Evolutionary conservation across 2,113 vertebrate species (phyloP).

Genomic region (Aphyosemion australe): DNA sequence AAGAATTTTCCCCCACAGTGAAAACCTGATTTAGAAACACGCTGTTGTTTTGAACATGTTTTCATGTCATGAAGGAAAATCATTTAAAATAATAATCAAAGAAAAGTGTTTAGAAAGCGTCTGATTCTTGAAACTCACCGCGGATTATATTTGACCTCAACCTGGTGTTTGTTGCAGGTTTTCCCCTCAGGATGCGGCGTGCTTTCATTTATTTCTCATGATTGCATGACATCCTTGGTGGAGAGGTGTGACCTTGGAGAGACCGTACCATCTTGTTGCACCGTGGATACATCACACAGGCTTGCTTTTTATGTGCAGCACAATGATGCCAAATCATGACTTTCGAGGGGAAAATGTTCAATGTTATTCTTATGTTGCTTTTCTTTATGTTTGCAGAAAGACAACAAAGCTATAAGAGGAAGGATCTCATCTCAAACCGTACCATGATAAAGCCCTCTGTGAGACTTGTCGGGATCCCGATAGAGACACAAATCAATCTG

Average conservation of each 20-base stretch:
- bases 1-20: constrained; percentile 9
- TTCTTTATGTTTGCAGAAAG: constrained; percentile 23
- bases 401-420: constrained; percentile 30
- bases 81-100: background rate
- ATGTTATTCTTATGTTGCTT: background rate
- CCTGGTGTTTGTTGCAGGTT: constrained; percentile 29
- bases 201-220: constrained; percentile 64
- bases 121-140: constrained; percentile 8
- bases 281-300: constrained; percentile 33
- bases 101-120: background rate
- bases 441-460: constrained; percentile 19
- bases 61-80: background rate
- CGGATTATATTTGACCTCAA: constrained; percentile 8
- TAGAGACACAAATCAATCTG: constrained; percentile 30
- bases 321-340: constrained; percentile 21
- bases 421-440: constrained; percentile 29
- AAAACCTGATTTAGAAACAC: background rate
- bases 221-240: constrained; percentile 62
- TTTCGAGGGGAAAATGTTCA: constrained; percentile 27
- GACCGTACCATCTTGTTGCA: constrained; percentile 45
- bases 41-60: background rate
- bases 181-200: constrained; percentile 31
- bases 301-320: constrained; percentile 16
- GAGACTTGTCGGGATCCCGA: constrained; percentile 16
- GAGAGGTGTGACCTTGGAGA: constrained; percentile 68